phyloP scores from a whole-genome alignment of 2,888 invertebrate species.

The Apamea anceps region DNA sequence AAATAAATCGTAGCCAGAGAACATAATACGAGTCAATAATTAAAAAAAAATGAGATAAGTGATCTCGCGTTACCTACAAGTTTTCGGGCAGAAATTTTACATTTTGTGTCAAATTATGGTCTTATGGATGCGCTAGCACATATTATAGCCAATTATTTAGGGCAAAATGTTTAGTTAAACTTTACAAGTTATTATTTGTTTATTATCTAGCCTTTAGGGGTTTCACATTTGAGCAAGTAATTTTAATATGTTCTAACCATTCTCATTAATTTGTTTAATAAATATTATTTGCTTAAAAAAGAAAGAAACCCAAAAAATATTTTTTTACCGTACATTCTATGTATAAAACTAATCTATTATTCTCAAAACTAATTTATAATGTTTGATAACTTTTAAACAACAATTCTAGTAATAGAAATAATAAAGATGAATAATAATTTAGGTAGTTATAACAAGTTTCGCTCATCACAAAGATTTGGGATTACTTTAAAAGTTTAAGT shows the following conservation, averaged over 20 bases:
- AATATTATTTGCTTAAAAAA: not conserved
- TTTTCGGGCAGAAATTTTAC: not conserved
- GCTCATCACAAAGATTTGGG: conserved; percentile 49
- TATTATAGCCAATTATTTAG: not conserved
- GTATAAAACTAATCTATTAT: conserved; percentile 22
- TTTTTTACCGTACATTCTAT: not conserved
- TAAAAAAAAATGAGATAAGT: not conserved
- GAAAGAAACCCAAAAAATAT: not conserved
- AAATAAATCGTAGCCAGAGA: not conserved
- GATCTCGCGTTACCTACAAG: not conserved
- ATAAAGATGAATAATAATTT: conserved; percentile 41
- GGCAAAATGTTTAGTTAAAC: not conserved
- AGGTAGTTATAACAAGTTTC: conserved; percentile 54
- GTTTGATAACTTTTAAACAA: conserved; percentile 29
- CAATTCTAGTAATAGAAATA: conserved; percentile 16
- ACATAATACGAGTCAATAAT: not conserved
- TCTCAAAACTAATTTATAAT: conserved; percentile 19
- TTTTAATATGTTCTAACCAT: not conserved
- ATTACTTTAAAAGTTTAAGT: conserved; percentile 41
- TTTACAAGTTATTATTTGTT: not conserved
- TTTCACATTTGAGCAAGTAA: not conserved
- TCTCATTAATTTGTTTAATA: not conserved
- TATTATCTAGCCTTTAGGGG: not conserved
- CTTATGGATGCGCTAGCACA: not conserved
- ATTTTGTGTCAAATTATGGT: not conserved